Evolutionary conservation across 2,113 vertebrate species (phyloP), one percentile per base, ranked within the genome.

Genomic region (Okapia johnstoni): DNA sequence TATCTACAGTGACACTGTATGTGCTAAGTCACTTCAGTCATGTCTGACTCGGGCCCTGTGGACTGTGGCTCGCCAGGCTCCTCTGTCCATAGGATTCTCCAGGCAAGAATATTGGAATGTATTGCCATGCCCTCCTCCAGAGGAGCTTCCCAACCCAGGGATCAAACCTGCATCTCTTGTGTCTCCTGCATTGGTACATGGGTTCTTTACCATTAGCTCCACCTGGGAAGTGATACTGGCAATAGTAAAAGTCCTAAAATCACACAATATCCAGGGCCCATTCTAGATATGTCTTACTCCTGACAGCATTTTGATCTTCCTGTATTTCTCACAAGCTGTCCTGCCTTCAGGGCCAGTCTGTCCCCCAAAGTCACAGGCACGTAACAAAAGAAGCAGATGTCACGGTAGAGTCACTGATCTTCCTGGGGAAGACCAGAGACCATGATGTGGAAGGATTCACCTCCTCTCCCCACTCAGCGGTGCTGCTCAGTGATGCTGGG

Each of bases 361-460:
- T 58, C 2, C 6, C 93, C n/a, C 60, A 85, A 9, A 87, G 33
- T 48, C 85, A 80, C 60, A 96, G 93, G 30, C 96, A 54, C 0
- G 0, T 12, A 7, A 90, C 94, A 26, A 98, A 98, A 30, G 98
- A 97, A 85, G 97, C 93, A 2, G 97, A 98, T 30, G 90, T 99
- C 58, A 96, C 92, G 0, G 63, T 98, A 43, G 98, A 98, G 12
- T 98, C 98, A 0, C 87, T 99, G 80, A 90, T 98, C 46, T 94
- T 98, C 86, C 93, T 97, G 87, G 97, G 93, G 33, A 96, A 92
- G 13, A 46, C 57, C 2, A n/a, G 54, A 1, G 85, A 60, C 52
- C 48, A 4, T 2, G 11, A 46, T 2, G 4, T 7, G 1, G 93
- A 93, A 93, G 96, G 70, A 19, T 81, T 58, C 25, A 19, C 57